These are phyloP conservation scores for Numida meleagris DNA, from an alignment of 2,113 vertebrate species.

Conservation along the genomic window DNA sequence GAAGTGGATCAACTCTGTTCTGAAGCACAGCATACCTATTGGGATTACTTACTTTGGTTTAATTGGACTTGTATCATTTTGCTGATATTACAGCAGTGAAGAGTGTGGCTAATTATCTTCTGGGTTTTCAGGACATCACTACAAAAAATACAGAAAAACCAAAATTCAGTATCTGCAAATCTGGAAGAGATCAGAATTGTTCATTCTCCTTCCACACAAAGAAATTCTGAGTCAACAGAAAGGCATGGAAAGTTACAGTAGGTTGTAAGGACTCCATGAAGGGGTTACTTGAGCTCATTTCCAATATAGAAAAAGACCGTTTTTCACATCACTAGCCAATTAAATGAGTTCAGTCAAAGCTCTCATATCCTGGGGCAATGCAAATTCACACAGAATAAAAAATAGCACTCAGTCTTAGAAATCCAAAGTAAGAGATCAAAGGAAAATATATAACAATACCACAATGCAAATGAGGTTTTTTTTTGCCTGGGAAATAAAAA, in stretches of 20 bases:
- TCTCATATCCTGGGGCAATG: constrained; percentile 42
- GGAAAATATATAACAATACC: constrained; percentile 12
- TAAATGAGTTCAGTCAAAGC: constrained; percentile 49
- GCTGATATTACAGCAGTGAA: not conserved
- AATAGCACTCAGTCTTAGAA: not conserved
- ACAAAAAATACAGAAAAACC: not conserved
- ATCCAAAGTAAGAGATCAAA: constrained; percentile 54
- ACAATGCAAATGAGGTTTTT: constrained; percentile 14
- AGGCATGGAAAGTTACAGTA: not conserved
- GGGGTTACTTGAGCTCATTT: constrained; percentile 14
- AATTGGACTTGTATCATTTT: not conserved
- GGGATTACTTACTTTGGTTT: not conserved
- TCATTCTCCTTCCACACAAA: not conserved
- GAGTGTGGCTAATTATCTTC: not conserved
- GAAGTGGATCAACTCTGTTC: not conserved
- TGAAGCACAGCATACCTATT: not conserved
- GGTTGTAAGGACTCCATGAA: not conserved
- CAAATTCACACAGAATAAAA: constrained; percentile 12
- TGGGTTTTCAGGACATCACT: not conserved
- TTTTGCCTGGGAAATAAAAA: constrained; percentile 24
- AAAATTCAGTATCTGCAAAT: not conserved
- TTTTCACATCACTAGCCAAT: constrained; percentile 58
- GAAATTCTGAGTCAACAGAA: constrained; percentile 12
- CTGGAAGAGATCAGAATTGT: not conserved
- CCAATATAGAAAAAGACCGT: not conserved